Base-by-base conservation (phyloP, 1,140 invertebrate species). In the Papilio xuthus region DNA sequence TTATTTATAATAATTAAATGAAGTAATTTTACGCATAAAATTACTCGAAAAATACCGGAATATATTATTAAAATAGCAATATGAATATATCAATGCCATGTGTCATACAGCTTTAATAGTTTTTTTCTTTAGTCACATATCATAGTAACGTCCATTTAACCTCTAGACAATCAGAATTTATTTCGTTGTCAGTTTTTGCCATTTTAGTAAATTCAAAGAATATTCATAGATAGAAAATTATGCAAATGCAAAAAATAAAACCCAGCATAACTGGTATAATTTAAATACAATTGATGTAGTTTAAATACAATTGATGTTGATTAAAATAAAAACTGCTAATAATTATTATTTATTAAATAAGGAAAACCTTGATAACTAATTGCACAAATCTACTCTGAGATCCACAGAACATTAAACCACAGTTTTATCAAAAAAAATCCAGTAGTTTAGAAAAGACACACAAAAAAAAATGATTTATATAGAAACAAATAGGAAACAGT, bases 261-360 rank as follows among this genome's bases (percentile, higher is more conserved):
- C 9, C 20, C 23, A 60, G 56, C 20, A 60, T 20, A 26, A 60
- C 10, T 26, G 10, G 26, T 28, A 15, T 60, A 60, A 60, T 67
- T 67, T 67, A 67, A 67, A 67, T 67, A 67, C 26, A 67, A 28
- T 32, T 67, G 26, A 67, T 13, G 60, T 6, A 7, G n/a, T n/a
- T n/a, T n/a, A n/a, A n/a, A n/a, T 67, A 67, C 26, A 67, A 28
- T 32, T 67, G 26, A 67, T 13, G 60, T 6, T 1, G 26, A 67
- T 28, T 32, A 67, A 67, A 67, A 26, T 28, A 60, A 32, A 60
- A 12, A 12, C 20, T 3, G 12, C 0, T 28, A 67, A 67, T 13
- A 67, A 67, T n/a, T 67, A 6, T 26, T 28, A 67, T 26, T 18
- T 6, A 3, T 26, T 26, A 60, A 23, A 0, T 26, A 23, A 60